A percentile compares a stretch with the other conserved stretches of the same genome.
These are phyloP conservation scores for Uloborus plumipes DNA, from an alignment of 2,888 invertebrate species.

Conservation along the genomic window DNA sequence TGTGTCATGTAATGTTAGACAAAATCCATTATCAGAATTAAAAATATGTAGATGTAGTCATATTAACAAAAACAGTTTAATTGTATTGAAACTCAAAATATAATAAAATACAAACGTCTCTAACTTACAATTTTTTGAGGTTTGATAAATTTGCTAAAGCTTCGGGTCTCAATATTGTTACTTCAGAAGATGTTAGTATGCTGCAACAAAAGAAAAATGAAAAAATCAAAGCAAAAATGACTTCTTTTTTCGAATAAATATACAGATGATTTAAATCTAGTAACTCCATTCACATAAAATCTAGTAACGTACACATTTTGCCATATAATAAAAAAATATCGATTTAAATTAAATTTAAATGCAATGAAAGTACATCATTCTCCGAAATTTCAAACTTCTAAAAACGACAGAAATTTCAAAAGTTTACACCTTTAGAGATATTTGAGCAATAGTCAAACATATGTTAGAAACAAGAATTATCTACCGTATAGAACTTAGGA, in stretches of 20 bases:
- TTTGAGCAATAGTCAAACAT: not conserved
- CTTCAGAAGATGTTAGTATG: conserved; percentile 62
- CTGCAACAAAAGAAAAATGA: conserved; percentile 28
- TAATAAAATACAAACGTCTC: not conserved
- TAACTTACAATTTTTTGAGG: not conserved
- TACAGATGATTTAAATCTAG: too few relatives aligned
- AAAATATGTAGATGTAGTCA: too few relatives aligned
- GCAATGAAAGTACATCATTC: not conserved
- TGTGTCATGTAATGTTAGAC: too few relatives aligned
- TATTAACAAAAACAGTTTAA: too few relatives aligned
- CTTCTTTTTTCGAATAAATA: not conserved
- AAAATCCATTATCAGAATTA: too few relatives aligned
- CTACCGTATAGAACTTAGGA: too few relatives aligned
- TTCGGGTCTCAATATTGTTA: conserved; percentile 45
- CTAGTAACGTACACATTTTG: too few relatives aligned
- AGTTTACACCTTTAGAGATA: not conserved
- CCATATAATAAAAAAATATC: too few relatives aligned
- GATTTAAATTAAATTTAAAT: too few relatives aligned
- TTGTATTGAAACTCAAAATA: too few relatives aligned
- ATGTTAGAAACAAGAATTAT: too few relatives aligned
- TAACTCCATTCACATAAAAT: too few relatives aligned
- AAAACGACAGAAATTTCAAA: not conserved
- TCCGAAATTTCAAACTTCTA: not conserved
- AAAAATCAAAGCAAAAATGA: not conserved
- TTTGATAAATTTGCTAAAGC: conserved; percentile 21